Base-by-base conservation (phyloP, 1,140 invertebrate species). In the Aphelinus atriplicis region DNA sequence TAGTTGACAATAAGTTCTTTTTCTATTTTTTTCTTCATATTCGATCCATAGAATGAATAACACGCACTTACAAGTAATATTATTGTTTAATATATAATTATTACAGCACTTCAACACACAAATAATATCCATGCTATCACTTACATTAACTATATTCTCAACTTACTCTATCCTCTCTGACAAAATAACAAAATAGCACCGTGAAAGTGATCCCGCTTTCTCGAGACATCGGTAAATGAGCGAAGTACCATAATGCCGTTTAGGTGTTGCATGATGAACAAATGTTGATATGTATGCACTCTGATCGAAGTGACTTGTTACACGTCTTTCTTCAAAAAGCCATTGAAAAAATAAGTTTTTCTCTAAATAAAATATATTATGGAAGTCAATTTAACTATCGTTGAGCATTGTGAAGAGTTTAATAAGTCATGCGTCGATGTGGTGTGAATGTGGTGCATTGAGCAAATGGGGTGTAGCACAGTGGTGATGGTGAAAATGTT, bases 401-500 rank as follows among this genome's bases (percentile, higher is more conserved):
- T 6, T 9, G 51, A 53, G 9, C 9, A 53, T 6, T 6, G 51
- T 9, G 4, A 4, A 53, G 51, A 53, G 51, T 53, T 53, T 4
- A 9, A 53, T 53, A 53, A 53, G 51, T 9, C 51, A 53, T 53
- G 26, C 26, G 26, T 26, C 26, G 26, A 26, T 26, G 26, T 26
- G 26, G 26, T 26, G 26, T 26, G 26, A 26, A 26, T 26, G 26
- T 26, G 26, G 26, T 26, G 26, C 26, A 26, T 26, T 26, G 26
- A 26, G 26, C 26, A 26, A 26, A 26, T 26, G 26, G 78, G 79
- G 80, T 80, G 77, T 81, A 79, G 77, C 81, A 79, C 79, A 85
- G 78, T 87, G 86, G 86, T 88, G 87, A 88, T 84, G 80, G 86
- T 86, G 83, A 87, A 82, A 87, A 87, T 88, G 85, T 88, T 88